These are phyloP conservation scores for Gnatocerus cornutus DNA, from an alignment of 2,888 invertebrate genomes.

Conservation along the genomic window DNA sequence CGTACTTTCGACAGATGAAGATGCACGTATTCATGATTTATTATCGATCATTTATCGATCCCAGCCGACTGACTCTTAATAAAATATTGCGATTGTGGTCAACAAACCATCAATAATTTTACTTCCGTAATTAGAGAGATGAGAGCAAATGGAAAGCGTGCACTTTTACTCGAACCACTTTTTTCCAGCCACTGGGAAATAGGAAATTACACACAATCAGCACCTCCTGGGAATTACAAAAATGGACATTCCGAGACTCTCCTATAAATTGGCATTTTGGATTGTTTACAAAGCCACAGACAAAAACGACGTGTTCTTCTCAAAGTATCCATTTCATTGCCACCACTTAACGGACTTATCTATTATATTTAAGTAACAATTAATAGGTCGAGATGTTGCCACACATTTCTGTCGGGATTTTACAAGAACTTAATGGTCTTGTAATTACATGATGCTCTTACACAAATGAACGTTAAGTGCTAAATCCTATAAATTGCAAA, in stretches of 20 bases:
- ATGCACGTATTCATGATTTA: slow-evolving; percentile 47
- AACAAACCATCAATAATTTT: slow-evolving; percentile 43
- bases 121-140: slow-evolving; percentile 48
- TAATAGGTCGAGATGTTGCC: background rate
- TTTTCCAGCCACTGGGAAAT: too few relatives aligned
- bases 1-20: slow-evolving; percentile 25
- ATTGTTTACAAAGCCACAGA: background rate
- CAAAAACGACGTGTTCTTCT: background rate
- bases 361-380: background rate
- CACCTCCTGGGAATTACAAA: too few relatives aligned
- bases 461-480: background rate
- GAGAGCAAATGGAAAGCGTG: too few relatives aligned
- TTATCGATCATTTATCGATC: slow-evolving; percentile 42
- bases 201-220: too few relatives aligned
- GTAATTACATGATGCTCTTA: slow-evolving; percentile 2
- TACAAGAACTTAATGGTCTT: background rate
- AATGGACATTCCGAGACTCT: too few relatives aligned
- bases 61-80: slow-evolving; percentile 39
- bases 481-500: background rate
- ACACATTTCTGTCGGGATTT: background rate
- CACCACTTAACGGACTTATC: background rate
- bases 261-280: too few relatives aligned
- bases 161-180: too few relatives aligned
- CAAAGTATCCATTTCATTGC: background rate
- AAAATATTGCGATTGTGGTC: slow-evolving; percentile 39